These are phyloP conservation scores for Peromyscus californicus DNA, from an alignment of 2,113 vertebrate genomes.

Conservation along the genomic window DNA sequence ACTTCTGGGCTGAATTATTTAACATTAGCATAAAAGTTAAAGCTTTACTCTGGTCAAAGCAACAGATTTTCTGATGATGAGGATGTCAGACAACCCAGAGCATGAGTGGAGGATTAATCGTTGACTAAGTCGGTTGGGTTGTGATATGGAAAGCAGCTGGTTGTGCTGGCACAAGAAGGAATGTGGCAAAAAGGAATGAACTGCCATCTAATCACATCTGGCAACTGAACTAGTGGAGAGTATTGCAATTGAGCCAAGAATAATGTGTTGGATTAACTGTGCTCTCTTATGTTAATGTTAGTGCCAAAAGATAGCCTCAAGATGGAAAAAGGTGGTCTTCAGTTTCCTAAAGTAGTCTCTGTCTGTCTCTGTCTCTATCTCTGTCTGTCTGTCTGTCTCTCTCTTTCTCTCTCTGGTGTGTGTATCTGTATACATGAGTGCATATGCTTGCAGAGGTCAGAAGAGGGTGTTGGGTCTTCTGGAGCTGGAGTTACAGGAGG, in stretches of 20 bases:
- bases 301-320: neutral
- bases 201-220: neutral
- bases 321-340: neutral
- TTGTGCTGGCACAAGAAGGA: neutral
- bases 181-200: conserved; percentile 26
- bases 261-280: neutral
- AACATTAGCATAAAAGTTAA: conserved; percentile 64
- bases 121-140: neutral
- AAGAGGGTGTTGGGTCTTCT: neutral
- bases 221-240: neutral
- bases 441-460: neutral
- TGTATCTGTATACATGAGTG: neutral
- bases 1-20: conserved; percentile 43
- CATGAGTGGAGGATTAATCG: neutral
- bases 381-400: neutral
- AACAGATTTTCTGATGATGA: conserved; percentile 36
- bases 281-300: neutral
- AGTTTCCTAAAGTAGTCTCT: neutral
- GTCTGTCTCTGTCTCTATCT: neutral
- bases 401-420: neutral
- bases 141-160: conserved; percentile 33
- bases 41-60: conserved; percentile 16
- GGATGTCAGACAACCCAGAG: conserved; percentile 15
- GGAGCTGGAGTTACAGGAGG: neutral
- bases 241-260: neutral